phyloP scores from a whole-genome alignment of 2,888 invertebrate genomes.

The Trichogramma evanescens region DNA sequence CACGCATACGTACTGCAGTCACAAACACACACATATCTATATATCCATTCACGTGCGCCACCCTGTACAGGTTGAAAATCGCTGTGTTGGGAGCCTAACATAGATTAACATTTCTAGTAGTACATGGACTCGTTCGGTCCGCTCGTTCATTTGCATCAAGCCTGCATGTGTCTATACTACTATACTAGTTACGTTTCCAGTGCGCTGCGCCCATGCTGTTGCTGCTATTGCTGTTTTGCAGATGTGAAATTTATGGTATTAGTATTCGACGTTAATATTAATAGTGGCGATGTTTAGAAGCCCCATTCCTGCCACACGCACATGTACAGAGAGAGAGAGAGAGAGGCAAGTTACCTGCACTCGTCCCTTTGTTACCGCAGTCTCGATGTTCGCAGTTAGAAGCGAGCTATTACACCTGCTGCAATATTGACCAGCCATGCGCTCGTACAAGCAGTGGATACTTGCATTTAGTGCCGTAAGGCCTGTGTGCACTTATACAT shows the following conservation, averaged over 20 bases:
- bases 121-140: background rate
- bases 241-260: constrained; percentile 21
- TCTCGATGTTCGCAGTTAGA: too few relatives aligned
- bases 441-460: too few relatives aligned
- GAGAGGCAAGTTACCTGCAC: too few relatives aligned
- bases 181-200: too few relatives aligned
- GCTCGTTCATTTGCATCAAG: constrained; percentile 18
- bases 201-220: constrained; percentile 6
- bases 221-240: constrained; percentile 15
- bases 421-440: too few relatives aligned
- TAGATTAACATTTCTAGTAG: constrained; percentile 9
- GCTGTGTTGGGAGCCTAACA: background rate
- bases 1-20: background rate
- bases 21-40: background rate
- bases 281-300: constrained; percentile 1
- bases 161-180: too few relatives aligned
- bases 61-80: background rate
- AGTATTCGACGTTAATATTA: constrained; percentile 21
- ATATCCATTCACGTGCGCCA: background rate
- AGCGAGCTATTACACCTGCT: too few relatives aligned
- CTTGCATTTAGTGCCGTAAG: too few relatives aligned
- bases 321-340: too few relatives aligned
- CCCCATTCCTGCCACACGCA: too few relatives aligned
- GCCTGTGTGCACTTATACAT: too few relatives aligned
- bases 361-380: too few relatives aligned